Conservation (phyloP, 2,797 vertebrate genomes). For the Notamacropus eugenii region DNA sequence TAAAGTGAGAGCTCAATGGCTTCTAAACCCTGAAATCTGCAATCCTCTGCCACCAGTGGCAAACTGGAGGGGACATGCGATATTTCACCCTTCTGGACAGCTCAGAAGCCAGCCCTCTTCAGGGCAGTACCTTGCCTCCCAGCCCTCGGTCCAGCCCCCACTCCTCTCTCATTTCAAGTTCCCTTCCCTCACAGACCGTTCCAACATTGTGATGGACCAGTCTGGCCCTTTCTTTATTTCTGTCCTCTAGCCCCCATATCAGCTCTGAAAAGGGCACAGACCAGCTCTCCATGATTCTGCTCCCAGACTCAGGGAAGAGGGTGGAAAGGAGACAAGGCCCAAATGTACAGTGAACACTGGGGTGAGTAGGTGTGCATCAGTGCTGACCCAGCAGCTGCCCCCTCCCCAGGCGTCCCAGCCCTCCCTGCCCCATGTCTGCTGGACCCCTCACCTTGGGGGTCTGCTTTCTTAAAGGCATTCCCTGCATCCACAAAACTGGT, state of each 20-base stretch:
- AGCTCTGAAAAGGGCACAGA: constrained; percentile 73
- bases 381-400: neutral
- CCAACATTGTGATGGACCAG: neutral
- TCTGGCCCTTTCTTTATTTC: neutral
- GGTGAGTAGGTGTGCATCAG: neutral
- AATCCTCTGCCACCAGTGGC: neutral
- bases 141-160: neutral
- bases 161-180: neutral
- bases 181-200: neutral
- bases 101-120: too few species aligned
- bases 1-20: neutral
- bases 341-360: neutral
- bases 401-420: neutral
- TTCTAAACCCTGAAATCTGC: neutral
- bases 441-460: constrained; percentile 91
- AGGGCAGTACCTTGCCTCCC: too few species aligned
- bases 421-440: rapidly evolving
- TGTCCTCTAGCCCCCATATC: constrained; percentile 2
- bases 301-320: neutral
- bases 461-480: constrained; percentile 96
- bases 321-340: too few species aligned
- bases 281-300: constrained; percentile 59
- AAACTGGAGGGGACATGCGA: neutral
- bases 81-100: neutral
- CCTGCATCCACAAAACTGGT: constrained; percentile 95